Conservation (phyloP, 2,113 vertebrate species). For the Psilopsiagon aymara region DNA sequence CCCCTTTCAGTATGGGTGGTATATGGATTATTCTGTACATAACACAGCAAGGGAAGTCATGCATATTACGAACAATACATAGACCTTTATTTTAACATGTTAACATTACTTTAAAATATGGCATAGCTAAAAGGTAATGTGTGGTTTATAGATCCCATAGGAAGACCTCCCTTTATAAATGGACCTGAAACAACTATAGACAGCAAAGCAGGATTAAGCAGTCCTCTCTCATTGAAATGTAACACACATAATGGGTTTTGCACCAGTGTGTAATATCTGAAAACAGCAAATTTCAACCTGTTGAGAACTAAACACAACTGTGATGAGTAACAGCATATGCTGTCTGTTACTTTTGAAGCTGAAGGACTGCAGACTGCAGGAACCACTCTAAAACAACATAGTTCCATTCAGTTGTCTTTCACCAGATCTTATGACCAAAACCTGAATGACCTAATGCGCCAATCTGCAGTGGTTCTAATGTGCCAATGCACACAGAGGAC, state of each 20-base stretch:
- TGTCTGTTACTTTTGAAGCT: background rate
- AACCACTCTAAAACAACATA: background rate
- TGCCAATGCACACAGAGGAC: background rate
- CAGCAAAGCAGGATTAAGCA: conserved; percentile 30
- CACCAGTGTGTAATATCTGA: background rate
- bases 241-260: background rate
- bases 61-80: background rate
- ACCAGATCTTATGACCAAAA: background rate
- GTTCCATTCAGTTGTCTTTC: background rate
- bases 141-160: conserved; percentile 25
- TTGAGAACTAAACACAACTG: background rate
- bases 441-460: background rate
- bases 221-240: background rate
- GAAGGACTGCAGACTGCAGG: background rate
- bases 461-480: background rate
- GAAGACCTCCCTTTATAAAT: conserved; percentile 38
- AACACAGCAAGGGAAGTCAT: background rate
- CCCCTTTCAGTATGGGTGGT: conserved; percentile 36
- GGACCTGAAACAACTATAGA: conserved; percentile 14
- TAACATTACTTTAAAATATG: conserved; percentile 31
- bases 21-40: conserved; percentile 3
- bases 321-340: background rate
- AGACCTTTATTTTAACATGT: conserved; percentile 33
- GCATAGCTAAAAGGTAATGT: conserved; percentile 20
- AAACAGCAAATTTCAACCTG: conserved; percentile 27